Conservation (phyloP, 2,797 vertebrate genomes). For the Lepidocolaptes lacrymiger region DNA sequence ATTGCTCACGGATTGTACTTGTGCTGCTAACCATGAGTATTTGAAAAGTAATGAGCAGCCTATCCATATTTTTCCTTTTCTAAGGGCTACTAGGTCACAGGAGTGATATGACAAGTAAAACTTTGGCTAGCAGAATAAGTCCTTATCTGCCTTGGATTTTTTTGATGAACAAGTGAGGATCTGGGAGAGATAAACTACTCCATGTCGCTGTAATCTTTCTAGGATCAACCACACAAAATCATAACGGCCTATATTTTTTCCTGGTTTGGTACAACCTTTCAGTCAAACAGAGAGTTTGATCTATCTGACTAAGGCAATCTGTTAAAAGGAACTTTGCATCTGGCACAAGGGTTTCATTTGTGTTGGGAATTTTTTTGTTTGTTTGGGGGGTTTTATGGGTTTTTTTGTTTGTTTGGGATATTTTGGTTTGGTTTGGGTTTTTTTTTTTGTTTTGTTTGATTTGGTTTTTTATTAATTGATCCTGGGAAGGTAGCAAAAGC, state of each 20-base stretch:
- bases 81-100: not conserved
- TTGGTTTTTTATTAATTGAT: not conserved
- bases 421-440: not conserved
- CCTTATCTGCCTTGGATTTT: not conserved
- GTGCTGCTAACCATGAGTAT: not conserved
- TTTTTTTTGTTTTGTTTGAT: too few species aligned
- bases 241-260: not conserved
- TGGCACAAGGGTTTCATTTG: not conserved
- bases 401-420: not conserved
- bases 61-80: not conserved
- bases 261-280: not conserved
- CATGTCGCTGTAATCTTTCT: not conserved
- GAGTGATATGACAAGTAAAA: not conserved
- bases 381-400: rapidly evolving
- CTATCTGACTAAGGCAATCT: not conserved
- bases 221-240: not conserved
- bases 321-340: not conserved
- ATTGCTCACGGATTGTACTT: not conserved
- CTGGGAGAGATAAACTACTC: not conserved
- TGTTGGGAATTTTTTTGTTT: not conserved
- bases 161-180: not conserved
- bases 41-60: not conserved
- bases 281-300: not conserved
- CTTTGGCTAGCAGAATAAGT: not conserved
- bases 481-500: not conserved